These are phyloP conservation scores for Coranthus polyacanthus DNA, from an alignment of 2,797 vertebrate species.

Conservation along the genomic window DNA sequence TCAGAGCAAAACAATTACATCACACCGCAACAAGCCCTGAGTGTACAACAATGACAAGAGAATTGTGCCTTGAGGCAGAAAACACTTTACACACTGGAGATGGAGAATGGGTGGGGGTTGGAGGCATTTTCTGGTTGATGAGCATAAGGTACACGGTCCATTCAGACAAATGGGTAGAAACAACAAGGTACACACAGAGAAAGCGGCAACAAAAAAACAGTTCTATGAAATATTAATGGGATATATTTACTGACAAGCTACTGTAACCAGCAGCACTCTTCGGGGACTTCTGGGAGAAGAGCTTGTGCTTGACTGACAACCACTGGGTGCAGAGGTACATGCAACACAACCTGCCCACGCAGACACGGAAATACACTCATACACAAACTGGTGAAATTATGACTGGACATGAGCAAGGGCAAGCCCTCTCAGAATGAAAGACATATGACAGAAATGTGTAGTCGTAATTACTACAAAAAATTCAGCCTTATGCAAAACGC, in stretches of 20 bases:
- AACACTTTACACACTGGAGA: conserved; percentile 79
- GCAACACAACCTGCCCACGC: conserved; percentile 47
- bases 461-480: background rate
- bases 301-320: conserved; percentile 74
- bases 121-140: conserved; percentile 80
- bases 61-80: conserved; percentile 82
- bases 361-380: conserved; percentile 70
- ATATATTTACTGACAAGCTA: conserved; percentile 83
- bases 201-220: conserved; percentile 68
- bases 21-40: conserved; percentile 73
- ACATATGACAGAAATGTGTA: conserved; percentile 18
- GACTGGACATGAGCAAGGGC: conserved; percentile 46
- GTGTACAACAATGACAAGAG: conserved; percentile 82
- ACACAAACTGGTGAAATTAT: conserved; percentile 62
- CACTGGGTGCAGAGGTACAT: conserved; percentile 59
- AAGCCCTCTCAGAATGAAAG: conserved; percentile 31
- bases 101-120: conserved; percentile 54
- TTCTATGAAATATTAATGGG: conserved; percentile 86
- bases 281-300: conserved; percentile 56
- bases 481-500: background rate
- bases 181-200: conserved; percentile 73
- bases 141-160: conserved; percentile 80
- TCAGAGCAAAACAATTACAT: conserved; percentile 80
- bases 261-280: conserved; percentile 70
- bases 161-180: conserved; percentile 82